A percentile compares a stretch with the other conserved stretches of the same genome.
These are phyloP conservation scores for Lamprotornis superbus DNA, from an alignment of 2,113 vertebrate species.

Conservation along the genomic window DNA sequence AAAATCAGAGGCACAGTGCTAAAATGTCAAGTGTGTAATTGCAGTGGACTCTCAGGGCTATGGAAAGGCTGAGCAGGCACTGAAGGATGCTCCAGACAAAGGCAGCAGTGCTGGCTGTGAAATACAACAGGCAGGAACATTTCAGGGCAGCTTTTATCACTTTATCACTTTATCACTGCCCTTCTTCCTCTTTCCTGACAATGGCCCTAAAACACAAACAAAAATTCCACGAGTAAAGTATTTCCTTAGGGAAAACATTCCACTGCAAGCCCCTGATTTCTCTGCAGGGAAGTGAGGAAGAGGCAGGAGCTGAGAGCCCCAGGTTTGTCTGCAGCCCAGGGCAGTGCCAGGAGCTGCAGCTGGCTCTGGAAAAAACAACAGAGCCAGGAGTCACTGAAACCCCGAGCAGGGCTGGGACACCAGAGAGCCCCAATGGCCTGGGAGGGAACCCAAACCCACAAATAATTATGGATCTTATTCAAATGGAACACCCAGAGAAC, in stretches of 20 bases:
- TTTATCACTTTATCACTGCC: background rate
- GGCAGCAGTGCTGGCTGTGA: background rate
- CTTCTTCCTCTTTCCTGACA: background rate
- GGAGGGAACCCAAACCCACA: too few species aligned
- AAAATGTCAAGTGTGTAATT: slow-evolving; percentile 64
- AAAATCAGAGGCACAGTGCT: slow-evolving; percentile 43
- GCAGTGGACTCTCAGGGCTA: slow-evolving; percentile 50
- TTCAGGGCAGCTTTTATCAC: background rate
- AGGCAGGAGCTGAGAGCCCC: background rate
- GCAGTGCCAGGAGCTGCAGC: background rate
- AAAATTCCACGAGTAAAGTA: background rate
- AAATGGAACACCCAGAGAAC: background rate
- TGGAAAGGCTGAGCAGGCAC: background rate
- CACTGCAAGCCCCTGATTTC: background rate
- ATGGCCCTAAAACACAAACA: background rate
- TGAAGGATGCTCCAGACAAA: slow-evolving; percentile 5
- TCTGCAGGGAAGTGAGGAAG: background rate
- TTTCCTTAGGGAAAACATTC: background rate
- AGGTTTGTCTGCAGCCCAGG: background rate
- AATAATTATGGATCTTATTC: background rate
- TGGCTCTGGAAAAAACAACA: background rate
- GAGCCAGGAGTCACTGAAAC: background rate
- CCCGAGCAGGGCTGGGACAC: background rate
- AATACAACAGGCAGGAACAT: background rate
- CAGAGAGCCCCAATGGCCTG: background rate